Evolutionary conservation across 2,113 vertebrate genomes (phyloP).

Genomic region (Hippocampus mohnikei): DNA sequence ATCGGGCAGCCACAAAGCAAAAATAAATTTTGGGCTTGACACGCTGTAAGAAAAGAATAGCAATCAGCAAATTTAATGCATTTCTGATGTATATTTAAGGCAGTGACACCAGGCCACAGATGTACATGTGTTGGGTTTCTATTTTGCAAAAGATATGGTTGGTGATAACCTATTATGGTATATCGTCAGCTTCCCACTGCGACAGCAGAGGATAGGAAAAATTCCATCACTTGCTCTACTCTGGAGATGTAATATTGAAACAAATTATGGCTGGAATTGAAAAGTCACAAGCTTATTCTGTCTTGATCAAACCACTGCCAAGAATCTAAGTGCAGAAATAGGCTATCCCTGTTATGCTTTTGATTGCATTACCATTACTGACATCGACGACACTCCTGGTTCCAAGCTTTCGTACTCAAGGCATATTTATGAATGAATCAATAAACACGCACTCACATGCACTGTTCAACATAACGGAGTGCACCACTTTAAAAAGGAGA

Average conservation of each 20-base stretch:
- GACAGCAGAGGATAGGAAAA: slow-evolving; percentile 78
- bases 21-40: slow-evolving; percentile 82
- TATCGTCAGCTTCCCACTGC: slow-evolving; percentile 79
- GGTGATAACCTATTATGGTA: slow-evolving; percentile 94
- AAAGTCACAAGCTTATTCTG: slow-evolving; percentile 98
- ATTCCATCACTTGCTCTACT: slow-evolving; percentile 94
- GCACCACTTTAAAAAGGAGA: not conserved
- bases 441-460: not conserved
- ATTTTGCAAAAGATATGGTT: slow-evolving; percentile 94
- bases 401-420: slow-evolving; percentile 45
- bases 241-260: slow-evolving; percentile 95
- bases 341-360: slow-evolving; percentile 84
- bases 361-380: slow-evolving; percentile 92
- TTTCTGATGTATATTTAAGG: slow-evolving; percentile 98
- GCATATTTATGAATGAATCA: slow-evolving; percentile 27
- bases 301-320: slow-evolving; percentile 98
- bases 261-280: slow-evolving; percentile 99
- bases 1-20: slow-evolving; percentile 82
- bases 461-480: not conserved
- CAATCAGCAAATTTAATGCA: slow-evolving; percentile 97
- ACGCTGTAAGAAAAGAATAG: slow-evolving; percentile 88
- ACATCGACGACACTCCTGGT: slow-evolving; percentile 74
- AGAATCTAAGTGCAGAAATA: slow-evolving; percentile 90
- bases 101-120: slow-evolving; percentile 94
- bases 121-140: slow-evolving; percentile 97